A percentile compares a stretch with the other conserved stretches of the same genome.
Conservation (phyloP, 2,888 invertebrate species). For the Plagodis dolabraria region DNA sequence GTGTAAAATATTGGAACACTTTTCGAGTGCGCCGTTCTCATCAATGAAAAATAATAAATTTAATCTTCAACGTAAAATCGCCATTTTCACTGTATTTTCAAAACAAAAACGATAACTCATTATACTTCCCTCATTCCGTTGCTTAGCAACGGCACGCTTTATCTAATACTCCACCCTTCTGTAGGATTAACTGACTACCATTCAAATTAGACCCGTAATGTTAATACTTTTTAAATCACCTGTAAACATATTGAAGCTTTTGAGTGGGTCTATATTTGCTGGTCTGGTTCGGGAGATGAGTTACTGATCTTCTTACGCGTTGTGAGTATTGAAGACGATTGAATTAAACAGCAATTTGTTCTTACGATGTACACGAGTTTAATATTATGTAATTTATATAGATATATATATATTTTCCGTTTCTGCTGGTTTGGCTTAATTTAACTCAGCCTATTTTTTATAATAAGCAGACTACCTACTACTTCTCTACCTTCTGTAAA, state of each 20-base stretch:
- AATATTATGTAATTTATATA: too few relatives aligned
- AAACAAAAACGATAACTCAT: slow-evolving; percentile 16
- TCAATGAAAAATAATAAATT: too few relatives aligned
- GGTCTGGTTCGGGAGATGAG: slow-evolving; percentile 13
- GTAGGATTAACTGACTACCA: slow-evolving; percentile 35
- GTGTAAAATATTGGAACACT: too few relatives aligned
- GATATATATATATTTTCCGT: too few relatives aligned
- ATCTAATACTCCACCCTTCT: slow-evolving; percentile 62
- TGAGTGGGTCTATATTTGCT: slow-evolving; percentile 22
- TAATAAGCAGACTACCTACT: too few relatives aligned
- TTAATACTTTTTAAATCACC: slow-evolving; percentile 31
- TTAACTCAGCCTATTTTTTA: too few relatives aligned
- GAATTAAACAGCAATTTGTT: too few relatives aligned
- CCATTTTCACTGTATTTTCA: slow-evolving; percentile 10
- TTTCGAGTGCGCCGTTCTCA: too few relatives aligned
- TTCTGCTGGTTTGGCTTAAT: too few relatives aligned
- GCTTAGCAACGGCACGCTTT: slow-evolving; percentile 71
- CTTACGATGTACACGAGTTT: background rate
- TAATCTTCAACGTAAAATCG: background rate
- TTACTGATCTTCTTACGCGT: slow-evolving; percentile 8
- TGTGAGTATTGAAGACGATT: slow-evolving; percentile 9
- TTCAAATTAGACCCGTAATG: slow-evolving; percentile 24
- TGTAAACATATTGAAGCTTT: slow-evolving; percentile 27
- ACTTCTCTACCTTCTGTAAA: too few relatives aligned
- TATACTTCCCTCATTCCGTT: slow-evolving; percentile 43